Evolutionary conservation across 2,888 invertebrate species (phyloP), one percentile per base, ranked within the genome.

Genomic region (Apamea sordens): DNA sequence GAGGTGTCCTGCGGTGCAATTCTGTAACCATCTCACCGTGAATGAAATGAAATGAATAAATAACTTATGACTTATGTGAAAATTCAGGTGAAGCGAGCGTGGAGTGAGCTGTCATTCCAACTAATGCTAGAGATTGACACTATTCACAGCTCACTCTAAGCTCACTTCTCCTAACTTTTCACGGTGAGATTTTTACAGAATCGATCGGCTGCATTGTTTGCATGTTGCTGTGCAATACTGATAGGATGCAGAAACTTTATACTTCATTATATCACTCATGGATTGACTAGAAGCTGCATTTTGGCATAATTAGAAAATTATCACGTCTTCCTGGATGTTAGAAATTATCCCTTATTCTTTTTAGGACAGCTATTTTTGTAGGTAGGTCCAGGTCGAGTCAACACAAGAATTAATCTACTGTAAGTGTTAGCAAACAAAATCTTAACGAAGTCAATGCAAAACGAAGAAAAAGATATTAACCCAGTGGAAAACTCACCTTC

Each of bases 401-500:
- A 28, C 24, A 32, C 59, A 70, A 15, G 32, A 1, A 24, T 70
- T 24, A 10, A 70, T 24, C 18, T 18, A 18, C 8, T 21, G 5
- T 24, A 59, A 32, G 13, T 36, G 47, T 28, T 44, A n/a, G 74
- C 13, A 47, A 53, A 64, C 28, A 11, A 64, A 63, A 76, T 75
- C 7, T 24, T 50, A 32, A 69, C 24, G 24, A 32, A 53, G 15
- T 15, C 5, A 15, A 15, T 24, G 56, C 10, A 53, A 70, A 59
- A 36, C 24, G 15, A 15, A 15, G 7, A 76, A 24, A 50, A 32
- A 59, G 6, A 47, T 11, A 13, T 53, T 32, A 47, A 24, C 8
- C 32, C 18, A 28, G 21, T 32, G 15, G 2, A 59, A 28, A 21
- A 84, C 92, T 89, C 83, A 96, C 96, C 91, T 91, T 96, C 92